Evolutionary conservation across 2,888 invertebrate species (phyloP), one percentile per base, ranked within the genome.

Genomic region (Lacanobia oleracea): DNA sequence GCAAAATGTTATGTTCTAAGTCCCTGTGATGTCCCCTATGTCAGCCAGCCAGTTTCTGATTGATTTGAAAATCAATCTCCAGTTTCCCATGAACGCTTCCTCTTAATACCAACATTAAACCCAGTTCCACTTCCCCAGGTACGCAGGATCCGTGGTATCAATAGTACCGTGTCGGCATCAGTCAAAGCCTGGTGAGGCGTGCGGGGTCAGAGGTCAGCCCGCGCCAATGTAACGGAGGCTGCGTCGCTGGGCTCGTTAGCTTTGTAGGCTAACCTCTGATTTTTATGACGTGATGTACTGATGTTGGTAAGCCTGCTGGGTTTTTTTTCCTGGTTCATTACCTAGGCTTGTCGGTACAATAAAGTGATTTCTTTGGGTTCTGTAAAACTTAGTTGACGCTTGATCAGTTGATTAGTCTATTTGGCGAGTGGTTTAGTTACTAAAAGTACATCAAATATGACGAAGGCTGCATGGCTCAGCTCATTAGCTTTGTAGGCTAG

Each of bases 181-280:
- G 60, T 81, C 72, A 81, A 80, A 69, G 80, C 62, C 66, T 23
- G 27, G 53, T 27, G 48, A 73, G 68, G 69, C 72, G 79, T 69
- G 77, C 65, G 12, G 72, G 79, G 81, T 81, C 68, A 77, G 67
- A 64, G 79, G 67, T 77, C 81, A 72, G 57, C 69, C 65, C 50
- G 72, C 60, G 77, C 81, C 69, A 70, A 70, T 71, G 68, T 81
- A 72, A 74, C 66, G 77, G 74, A 33, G 64, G 63, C 79, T 79
- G 61, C 18, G 45, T 65, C 23, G 27, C 76, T 64, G 48, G 57
- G 59, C 18, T 67, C 60, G 60, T 66, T 64, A 67, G 23, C 8
- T 66, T 21, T 51, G 21, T 48, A 61, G 10, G 12, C n/a, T 67
- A 37, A 45, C 50, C n/a, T 67, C 75, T 75, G 61, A 65, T 65